A percentile compares a stretch with the other conserved stretches of the same genome.
Conservation (phyloP, 2,888 invertebrate genomes). For the Micropterix aruncella region DNA sequence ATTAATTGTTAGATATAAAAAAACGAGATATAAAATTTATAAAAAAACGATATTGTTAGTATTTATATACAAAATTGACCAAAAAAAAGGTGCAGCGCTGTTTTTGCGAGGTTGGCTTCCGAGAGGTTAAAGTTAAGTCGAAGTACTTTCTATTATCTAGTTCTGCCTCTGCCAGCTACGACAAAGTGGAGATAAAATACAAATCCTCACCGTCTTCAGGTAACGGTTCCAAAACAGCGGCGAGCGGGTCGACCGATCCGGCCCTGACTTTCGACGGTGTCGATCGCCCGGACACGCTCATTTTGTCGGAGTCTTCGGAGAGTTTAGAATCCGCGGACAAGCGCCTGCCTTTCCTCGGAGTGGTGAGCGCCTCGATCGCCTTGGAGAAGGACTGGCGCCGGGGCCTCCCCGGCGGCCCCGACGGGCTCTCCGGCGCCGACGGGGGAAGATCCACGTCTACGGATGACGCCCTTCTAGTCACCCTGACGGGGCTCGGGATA, state of each 20-base stretch:
- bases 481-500: background rate
- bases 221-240: background rate
- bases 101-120: no score
- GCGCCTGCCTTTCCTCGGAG: slow-evolving; percentile 23
- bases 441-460: background rate
- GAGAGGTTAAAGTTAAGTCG: no score
- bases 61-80: no score
- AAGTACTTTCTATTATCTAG: no score
- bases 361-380: slow-evolving; percentile 29
- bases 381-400: slow-evolving; percentile 31
- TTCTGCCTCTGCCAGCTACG: no score
- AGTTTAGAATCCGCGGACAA: slow-evolving; percentile 22
- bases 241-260: background rate
- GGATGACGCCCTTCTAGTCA: background rate
- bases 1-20: no score
- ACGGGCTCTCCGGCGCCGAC: slow-evolving; percentile 7
- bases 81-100: no score
- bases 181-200: no score
- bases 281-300: background rate
- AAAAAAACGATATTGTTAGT: no score
- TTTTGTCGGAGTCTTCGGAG: background rate
- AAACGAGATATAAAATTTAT: no score
- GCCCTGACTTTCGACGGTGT: background rate
- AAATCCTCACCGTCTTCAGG: background rate
- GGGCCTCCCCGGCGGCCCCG: slow-evolving; percentile 17